phyloP scores from a whole-genome alignment of 1,140 invertebrate genomes.

The Hirudo medicinalis region DNA sequence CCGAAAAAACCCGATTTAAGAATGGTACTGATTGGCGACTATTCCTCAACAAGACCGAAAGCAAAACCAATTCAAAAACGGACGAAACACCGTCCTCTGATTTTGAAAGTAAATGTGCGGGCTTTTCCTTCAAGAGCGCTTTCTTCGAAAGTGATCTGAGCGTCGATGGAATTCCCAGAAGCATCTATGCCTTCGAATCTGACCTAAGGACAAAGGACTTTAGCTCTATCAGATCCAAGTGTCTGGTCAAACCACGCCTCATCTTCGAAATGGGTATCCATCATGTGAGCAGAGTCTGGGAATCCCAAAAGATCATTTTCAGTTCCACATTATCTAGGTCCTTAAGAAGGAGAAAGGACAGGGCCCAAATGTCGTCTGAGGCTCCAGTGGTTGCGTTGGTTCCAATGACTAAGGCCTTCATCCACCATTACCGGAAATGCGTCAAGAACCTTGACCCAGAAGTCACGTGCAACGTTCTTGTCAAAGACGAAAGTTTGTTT shows the following conservation, averaged over 20 bases:
- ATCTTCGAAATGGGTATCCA: slow-evolving; percentile 39
- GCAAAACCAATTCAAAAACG: no score
- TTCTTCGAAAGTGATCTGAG: slow-evolving; percentile 29
- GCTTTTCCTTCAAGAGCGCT: slow-evolving; percentile 34
- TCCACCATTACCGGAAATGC: slow-evolving; percentile 69
- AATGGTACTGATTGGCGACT: no score
- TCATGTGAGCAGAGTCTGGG: slow-evolving; percentile 30
- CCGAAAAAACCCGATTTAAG: neutral
- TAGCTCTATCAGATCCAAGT: slow-evolving; percentile 31
- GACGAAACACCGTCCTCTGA: neutral
- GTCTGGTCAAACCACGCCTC: slow-evolving; percentile 31
- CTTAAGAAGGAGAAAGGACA: neutral
- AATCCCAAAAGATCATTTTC: neutral
- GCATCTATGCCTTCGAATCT: slow-evolving; percentile 20
- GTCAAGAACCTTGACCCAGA: slow-evolving; percentile 27
- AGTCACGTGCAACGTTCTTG: slow-evolving; percentile 29
- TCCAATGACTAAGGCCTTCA: slow-evolving; percentile 57
- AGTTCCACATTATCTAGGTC: neutral
- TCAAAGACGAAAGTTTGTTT: slow-evolving; percentile 15
- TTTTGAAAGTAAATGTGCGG: slow-evolving; percentile 11
- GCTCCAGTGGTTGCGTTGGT: slow-evolving; percentile 24
- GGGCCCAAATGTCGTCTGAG: slow-evolving; percentile 21
- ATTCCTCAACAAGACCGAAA: slow-evolving; percentile 13
- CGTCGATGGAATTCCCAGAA: neutral
- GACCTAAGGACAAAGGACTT: slow-evolving; percentile 22